Evolutionary conservation across 2,797 vertebrate genomes (phyloP), one percentile per base, ranked within the genome.

Genomic region (Tolypeutes matacus): DNA sequence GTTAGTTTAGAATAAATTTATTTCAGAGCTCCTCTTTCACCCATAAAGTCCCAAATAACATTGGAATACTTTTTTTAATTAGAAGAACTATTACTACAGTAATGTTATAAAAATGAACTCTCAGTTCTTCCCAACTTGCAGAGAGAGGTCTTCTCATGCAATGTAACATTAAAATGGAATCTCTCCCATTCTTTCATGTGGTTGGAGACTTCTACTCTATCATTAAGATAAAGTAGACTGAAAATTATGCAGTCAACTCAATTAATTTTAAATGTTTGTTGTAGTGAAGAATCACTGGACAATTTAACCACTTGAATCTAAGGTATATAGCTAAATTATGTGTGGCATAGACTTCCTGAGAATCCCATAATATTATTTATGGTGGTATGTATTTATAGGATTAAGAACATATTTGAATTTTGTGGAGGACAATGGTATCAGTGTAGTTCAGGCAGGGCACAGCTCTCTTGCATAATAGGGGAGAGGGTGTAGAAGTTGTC

Each of bases 301-400:
- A 21, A 75, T 14, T 72, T 97, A 78, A 88, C 34, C 89, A 70
- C 93, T 95, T 64, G 89, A 86, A 95, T 78, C 53, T 23, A 3
- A 56, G 93, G 94, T 94, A 93, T 94, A 91, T 64, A 51, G 69
- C 56, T 82, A 76, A 49, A 56, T 83, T 89, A 93, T 89, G 42
- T 91, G 94, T 95, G 83, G 90, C 86, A 78, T 39, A 96, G 94
- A 46, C 96, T 72, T 91, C 70, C 82, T 60, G 85, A 23, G 91
- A 94, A 62, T 31, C 42, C 21, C 29, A 58, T 25, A 86, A 58
- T 25, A 86, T 96, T 95, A 97, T 95, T 85, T 56, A 84, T 89
- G 80, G 92, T 96, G 53, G 94, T 93, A 94, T 77, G 69, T 97
- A 91, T 93, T 82, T 69, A 94, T 95, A 76, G 29, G 46, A 46